These are phyloP conservation scores for Chironomus tentans DNA, from an alignment of 2,888 invertebrate genomes.

Conservation along the genomic window DNA sequence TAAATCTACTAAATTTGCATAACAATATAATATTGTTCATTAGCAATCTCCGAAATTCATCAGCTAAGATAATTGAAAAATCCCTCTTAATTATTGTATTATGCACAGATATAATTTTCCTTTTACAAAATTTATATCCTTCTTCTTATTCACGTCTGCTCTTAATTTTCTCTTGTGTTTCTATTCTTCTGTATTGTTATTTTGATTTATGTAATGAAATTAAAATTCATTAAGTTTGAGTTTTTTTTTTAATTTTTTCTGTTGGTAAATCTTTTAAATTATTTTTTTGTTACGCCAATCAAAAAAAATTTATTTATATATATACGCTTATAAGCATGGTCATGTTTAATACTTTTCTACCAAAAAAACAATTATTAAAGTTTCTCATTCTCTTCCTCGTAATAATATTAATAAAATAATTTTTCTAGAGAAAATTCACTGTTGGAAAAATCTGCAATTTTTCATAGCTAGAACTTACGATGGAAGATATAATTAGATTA, in stretches of 20 bases:
- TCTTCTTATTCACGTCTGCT: too few species aligned
- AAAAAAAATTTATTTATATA: background rate
- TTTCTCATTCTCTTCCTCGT: background rate
- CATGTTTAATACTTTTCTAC: background rate
- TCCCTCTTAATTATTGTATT: too few species aligned
- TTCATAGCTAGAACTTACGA: background rate
- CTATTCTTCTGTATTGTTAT: background rate
- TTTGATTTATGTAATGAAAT: too few species aligned
- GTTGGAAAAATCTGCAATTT: background rate
- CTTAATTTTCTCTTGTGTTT: background rate
- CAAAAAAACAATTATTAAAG: background rate
- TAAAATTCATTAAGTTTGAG: background rate
- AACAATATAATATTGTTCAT: too few species aligned
- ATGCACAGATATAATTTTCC: too few species aligned
- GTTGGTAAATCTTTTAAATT: background rate
- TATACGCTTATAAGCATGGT: conserved; percentile 1
- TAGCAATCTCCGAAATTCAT: too few species aligned
- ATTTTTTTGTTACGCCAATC: background rate
- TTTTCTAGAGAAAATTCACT: background rate
- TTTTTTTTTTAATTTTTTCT: background rate
- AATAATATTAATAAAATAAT: background rate
- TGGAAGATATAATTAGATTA: background rate
- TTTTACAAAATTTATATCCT: too few species aligned
- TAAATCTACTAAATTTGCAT: too few species aligned
- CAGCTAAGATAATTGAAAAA: too few species aligned